Evolutionary conservation across 1,140 invertebrate genomes (phyloP).

Genomic region (Himalopsyche phryganea): DNA sequence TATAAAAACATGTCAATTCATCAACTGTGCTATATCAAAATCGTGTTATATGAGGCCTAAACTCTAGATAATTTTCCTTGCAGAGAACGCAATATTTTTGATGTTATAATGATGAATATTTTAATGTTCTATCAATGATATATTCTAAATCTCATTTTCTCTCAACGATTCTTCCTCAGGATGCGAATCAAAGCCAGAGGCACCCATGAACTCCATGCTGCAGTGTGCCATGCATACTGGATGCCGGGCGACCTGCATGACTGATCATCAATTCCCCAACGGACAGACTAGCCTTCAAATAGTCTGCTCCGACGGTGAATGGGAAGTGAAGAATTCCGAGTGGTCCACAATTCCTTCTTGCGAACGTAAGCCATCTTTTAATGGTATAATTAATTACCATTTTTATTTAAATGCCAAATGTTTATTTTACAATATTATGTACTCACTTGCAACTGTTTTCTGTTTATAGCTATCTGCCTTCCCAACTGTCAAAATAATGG

Average conservation of each 20-base stretch:
- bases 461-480: slow-evolving; percentile 63
- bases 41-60: too few species aligned
- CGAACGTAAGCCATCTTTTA: slow-evolving; percentile 50
- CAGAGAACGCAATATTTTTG: too few species aligned
- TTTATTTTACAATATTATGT: too few species aligned
- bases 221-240: slow-evolving; percentile 46
- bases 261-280: slow-evolving; percentile 59
- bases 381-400: too few species aligned
- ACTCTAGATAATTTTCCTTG: too few species aligned
- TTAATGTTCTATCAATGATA: too few species aligned
- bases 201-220: slow-evolving; percentile 45
- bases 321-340: slow-evolving; percentile 53
- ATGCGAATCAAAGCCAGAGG: slow-evolving; percentile 37
- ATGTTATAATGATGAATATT: too few species aligned
- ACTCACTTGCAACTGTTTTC: too few species aligned
- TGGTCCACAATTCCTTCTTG: slow-evolving; percentile 57
- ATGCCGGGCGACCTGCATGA: slow-evolving; percentile 56
- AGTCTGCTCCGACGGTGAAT: slow-evolving; percentile 54
- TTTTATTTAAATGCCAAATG: too few species aligned
- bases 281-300: slow-evolving; percentile 52
- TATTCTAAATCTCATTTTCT: too few species aligned
- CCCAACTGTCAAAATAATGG: slow-evolving; percentile 75
- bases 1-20: too few species aligned
- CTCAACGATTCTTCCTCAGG: slow-evolving; percentile 27
- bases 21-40: too few species aligned